Percentiles rank a stretch among this genome's conserved stretches.
phyloP scores from a whole-genome alignment of 2,888 invertebrate genomes.

The Cheilosia soror region DNA sequence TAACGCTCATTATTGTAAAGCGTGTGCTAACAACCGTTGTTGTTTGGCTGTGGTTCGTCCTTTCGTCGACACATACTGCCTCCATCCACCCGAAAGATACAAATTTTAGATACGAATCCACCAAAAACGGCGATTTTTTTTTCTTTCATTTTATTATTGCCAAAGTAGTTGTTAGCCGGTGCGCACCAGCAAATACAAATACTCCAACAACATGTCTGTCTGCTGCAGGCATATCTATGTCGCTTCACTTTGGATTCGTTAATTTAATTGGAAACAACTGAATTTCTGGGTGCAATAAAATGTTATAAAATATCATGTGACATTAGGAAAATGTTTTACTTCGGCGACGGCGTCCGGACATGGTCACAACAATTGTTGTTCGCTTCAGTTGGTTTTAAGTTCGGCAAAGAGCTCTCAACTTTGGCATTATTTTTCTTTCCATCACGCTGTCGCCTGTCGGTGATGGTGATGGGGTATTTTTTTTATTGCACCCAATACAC shows the following conservation, averaged over 20 bases:
- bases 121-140: slow-evolving; percentile 43
- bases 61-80: slow-evolving; percentile 56
- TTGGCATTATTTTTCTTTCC: slow-evolving; percentile 63
- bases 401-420: slow-evolving; percentile 57
- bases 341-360: slow-evolving; percentile 30
- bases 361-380: slow-evolving; percentile 33
- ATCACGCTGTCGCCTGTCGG: slow-evolving; percentile 11
- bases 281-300: slow-evolving; percentile 73
- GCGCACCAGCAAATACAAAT: not conserved
- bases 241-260: slow-evolving; percentile 65
- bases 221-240: slow-evolving; percentile 28
- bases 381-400: slow-evolving; percentile 30
- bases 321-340: slow-evolving; percentile 75
- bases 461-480: not conserved
- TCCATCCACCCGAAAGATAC: slow-evolving; percentile 68
- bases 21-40: slow-evolving; percentile 63
- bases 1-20: slow-evolving; percentile 68
- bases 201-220: not conserved
- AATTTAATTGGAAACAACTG: slow-evolving; percentile 75
- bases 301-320: slow-evolving; percentile 73
- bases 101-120: slow-evolving; percentile 57
- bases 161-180: slow-evolving; percentile 23
- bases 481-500: slow-evolving; percentile 61
- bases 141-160: slow-evolving; percentile 51
- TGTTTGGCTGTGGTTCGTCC: slow-evolving; percentile 59